phyloP scores from a whole-genome alignment of 2,888 invertebrate genomes.

The Darwinula stevensoni region DNA sequence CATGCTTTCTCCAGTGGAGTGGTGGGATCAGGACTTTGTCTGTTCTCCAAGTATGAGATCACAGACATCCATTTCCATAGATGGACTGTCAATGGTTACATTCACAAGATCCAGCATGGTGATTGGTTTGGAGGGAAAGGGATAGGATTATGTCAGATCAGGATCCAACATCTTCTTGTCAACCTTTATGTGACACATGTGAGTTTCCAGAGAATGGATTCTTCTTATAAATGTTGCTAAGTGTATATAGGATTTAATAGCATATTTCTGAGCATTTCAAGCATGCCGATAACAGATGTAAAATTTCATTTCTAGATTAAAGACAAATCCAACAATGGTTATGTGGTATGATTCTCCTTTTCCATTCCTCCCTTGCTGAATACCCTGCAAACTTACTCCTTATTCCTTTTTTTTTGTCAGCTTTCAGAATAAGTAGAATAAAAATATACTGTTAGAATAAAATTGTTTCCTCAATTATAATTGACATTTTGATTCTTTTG shows the following conservation, averaged over 20 bases:
- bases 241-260: too few relatives aligned
- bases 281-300: too few relatives aligned
- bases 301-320: too few relatives aligned
- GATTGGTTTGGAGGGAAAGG: conserved; percentile 99
- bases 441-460: background rate
- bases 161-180: conserved; percentile 30
- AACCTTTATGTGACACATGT: conserved; percentile 84
- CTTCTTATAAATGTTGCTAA: too few relatives aligned
- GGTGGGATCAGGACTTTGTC: conserved; percentile 59
- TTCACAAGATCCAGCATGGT: conserved; percentile 77
- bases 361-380: too few relatives aligned
- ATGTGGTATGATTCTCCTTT: too few relatives aligned
- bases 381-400: too few relatives aligned
- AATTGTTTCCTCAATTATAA: background rate
- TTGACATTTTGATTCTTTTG: too few relatives aligned
- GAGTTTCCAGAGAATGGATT: too few relatives aligned
- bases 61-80: conserved; percentile 64
- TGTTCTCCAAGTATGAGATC: conserved; percentile 53
- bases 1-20: conserved; percentile 57
- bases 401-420: background rate
- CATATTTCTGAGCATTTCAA: conserved; percentile 1
- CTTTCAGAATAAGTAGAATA: background rate
- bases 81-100: conserved; percentile 91
- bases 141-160: conserved; percentile 44
- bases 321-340: background rate